Conservation (phyloP, 2,113 vertebrate genomes). For the Noctilio leporinus region DNA sequence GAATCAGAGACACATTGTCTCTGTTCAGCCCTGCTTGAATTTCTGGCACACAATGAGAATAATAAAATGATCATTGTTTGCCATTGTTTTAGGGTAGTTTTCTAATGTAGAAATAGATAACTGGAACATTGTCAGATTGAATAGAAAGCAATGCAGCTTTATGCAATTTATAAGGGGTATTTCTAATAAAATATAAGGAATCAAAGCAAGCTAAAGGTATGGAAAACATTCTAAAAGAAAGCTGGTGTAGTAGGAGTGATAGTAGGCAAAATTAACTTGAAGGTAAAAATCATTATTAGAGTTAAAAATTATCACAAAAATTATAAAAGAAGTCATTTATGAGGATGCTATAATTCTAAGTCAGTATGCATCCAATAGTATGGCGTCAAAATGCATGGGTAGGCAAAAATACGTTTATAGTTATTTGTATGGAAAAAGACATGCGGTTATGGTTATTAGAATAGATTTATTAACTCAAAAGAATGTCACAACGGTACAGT, state of each 20-base stretch:
- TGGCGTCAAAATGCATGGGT: neutral
- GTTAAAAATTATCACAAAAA: slow-evolving; percentile 30
- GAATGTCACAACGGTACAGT: neutral
- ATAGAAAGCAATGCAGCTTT: slow-evolving; percentile 9
- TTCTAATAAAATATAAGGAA: neutral
- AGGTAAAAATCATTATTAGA: neutral
- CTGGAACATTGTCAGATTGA: neutral
- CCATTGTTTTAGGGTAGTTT: slow-evolving; percentile 1
- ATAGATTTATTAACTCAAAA: neutral
- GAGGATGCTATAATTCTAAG: neutral
- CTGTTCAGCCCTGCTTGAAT: neutral
- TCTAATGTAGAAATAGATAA: neutral
- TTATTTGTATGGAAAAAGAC: neutral
- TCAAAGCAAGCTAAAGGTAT: neutral
- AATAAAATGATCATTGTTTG: slow-evolving; percentile 34
- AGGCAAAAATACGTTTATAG: neutral
- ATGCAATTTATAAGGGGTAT: neutral
- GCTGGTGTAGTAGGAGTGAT: neutral
- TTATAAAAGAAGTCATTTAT: neutral
- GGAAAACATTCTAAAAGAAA: slow-evolving; percentile 25
- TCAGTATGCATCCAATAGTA: neutral
- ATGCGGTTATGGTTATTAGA: neutral
- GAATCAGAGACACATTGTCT: neutral
- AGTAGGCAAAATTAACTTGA: slow-evolving; percentile 32
- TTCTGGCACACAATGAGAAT: neutral